Evolutionary conservation across 2,113 vertebrate genomes (phyloP), one percentile per base, ranked within the genome.

Genomic region (Dicentrarchus labrax): DNA sequence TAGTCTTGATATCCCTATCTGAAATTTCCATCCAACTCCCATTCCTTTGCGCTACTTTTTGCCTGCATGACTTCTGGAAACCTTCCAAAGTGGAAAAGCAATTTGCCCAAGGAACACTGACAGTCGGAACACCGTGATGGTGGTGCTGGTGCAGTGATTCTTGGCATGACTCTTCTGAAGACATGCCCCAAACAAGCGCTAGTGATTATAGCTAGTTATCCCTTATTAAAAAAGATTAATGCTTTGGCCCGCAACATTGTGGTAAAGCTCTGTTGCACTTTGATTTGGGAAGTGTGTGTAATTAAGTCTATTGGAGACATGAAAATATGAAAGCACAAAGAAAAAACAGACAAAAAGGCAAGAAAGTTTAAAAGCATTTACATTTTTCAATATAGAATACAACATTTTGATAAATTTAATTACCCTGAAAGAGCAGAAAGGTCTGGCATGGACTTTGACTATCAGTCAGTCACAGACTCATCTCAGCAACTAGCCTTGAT

Each of bases 151-250:
- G 78, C 24, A 38, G 68, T 13, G 56, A 72, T 76, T 86, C 75
- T 88, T 91, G 88, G 90, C 90, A 73, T 13, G 43, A 56, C 72
- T 70, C 24, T 19, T 48, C 61, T 68, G 53, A 86, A 88, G 83
- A 87, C 50, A 8, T 70, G 72, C 71, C 54, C 74, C 3, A 5
- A 84, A 89, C 87, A 84, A 88, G 84, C 83, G 76, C 78, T 56
- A 75, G 82, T 77, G 78, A 93, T 94, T 92, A 88, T 22, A 84
- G 80, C 69, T 83, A 82, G 89, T 89, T 90, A 90, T 88, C 78
- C 76, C 85, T 87, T 72, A 89, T 92, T 92, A 84, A 88, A 87
- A 77, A 82, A 78, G 83, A 92, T 88, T 56, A 86, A 91, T 84
- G 76, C 48, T 53, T 73, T 69, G 62, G 72, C 86, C 24, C 6